Evolutionary conservation across 2,113 vertebrate species (phyloP), one percentile per base, ranked within the genome.

Genomic region (Phodopus roborovskii): DNA sequence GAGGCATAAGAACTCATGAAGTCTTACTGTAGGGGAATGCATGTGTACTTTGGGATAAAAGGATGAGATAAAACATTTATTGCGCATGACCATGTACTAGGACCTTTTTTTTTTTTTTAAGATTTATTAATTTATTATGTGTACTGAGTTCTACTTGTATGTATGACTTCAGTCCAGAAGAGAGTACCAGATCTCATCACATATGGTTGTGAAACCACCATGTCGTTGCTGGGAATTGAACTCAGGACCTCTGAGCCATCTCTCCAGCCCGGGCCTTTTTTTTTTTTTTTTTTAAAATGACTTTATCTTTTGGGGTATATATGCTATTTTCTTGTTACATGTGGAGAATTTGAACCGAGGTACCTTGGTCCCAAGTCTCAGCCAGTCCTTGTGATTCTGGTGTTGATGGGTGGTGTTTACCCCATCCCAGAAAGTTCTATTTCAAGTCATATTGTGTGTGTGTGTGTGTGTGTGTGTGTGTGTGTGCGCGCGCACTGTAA

Each of bases 331-430:
- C 22, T 58, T 85, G 45, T 94, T 95, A 89, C 33, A 64, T 90
- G 19, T 93, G 75, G 75, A 73, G 68, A 95, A 81, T 26, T 94
- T 50, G 71, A 96, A 90, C 24, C 70, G 66, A 88, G 39, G 77
- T 91, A 71, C 94, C 50, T 88, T 88, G 79, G 83, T 74, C 36
- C 36, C 79, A 53, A 79, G 70, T 93, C 58, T 84, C 68, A 93
- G 9, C 16, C 50, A 85, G 93, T 90, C 73, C 74, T 93, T n/a
- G 45, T 92, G 86, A 96, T 53, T 73, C 58, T 24, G 28, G 71
- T 95, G 81, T 42, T 96, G 92, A 93, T 56, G 92, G 81, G 68
- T 33, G 86, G 82, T 84, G 8, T 88, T 71, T 62, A 90, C 60
- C 53, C 30, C 22, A 66, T 94, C 77, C 53, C 91, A 92, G 56